Percentiles rank a stretch among this genome's conserved stretches.
These are phyloP conservation scores for Carduelis carduelis DNA, from an alignment of 2,797 vertebrate species.

Conservation along the genomic window DNA sequence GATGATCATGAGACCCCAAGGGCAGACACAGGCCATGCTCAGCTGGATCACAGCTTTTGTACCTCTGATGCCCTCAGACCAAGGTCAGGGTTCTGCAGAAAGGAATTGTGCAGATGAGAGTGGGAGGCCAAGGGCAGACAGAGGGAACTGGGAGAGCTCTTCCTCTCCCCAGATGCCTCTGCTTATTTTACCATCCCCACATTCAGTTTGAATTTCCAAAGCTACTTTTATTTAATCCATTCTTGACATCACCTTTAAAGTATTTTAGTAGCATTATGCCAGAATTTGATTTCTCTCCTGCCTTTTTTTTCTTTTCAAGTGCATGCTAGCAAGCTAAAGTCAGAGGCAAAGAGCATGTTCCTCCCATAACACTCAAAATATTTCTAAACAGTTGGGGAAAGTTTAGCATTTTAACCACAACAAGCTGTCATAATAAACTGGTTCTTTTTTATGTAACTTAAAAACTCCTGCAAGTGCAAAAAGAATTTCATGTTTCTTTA, in stretches of 20 bases:
- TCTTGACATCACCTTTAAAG: background rate
- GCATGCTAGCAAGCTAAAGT: rapidly evolving
- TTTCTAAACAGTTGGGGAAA: background rate
- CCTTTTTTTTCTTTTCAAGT: rapidly evolving
- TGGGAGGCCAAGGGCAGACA: background rate
- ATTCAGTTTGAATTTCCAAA: background rate
- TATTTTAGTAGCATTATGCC: background rate
- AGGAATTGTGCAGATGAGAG: background rate
- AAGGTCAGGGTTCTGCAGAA: background rate
- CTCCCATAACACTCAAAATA: background rate
- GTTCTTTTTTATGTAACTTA: background rate
- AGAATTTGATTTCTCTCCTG: background rate
- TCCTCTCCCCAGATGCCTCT: background rate
- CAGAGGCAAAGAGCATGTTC: rapidly evolving
- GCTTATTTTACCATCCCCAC: too few relatives aligned
- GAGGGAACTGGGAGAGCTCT: background rate
- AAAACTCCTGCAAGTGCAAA: background rate
- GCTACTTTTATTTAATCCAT: background rate
- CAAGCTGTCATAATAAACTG: background rate
- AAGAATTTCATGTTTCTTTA: background rate
- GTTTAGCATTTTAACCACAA: background rate
- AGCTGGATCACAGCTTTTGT: background rate
- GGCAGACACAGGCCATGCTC: rapidly evolving
- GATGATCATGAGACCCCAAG: background rate
- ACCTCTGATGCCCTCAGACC: background rate